Evolutionary conservation across 2,113 vertebrate species (phyloP).

Genomic region (Lepus timidus): DNA sequence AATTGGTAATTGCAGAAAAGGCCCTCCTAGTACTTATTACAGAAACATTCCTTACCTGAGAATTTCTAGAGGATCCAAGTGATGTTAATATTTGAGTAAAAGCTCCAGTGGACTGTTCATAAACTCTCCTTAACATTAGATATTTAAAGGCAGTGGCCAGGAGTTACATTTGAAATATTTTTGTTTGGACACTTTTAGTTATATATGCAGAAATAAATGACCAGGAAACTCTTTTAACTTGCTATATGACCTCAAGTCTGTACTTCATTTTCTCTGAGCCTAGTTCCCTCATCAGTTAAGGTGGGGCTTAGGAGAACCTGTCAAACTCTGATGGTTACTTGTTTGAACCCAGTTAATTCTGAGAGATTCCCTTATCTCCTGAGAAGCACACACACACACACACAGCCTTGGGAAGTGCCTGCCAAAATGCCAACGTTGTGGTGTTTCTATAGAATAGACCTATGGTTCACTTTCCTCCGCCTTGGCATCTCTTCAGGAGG

Average conservation of each 20-base stretch:
- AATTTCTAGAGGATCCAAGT: slow-evolving; percentile 5
- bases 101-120: not conserved
- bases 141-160: not conserved
- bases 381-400: not conserved
- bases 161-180: not conserved
- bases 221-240: not conserved
- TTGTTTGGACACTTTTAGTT: not conserved
- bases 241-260: not conserved
- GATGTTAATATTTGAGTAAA: not conserved
- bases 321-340: not conserved
- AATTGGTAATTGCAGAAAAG: not conserved
- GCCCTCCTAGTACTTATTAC: not conserved
- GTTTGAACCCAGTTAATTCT: not conserved
- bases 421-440: not conserved
- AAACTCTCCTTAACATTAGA: not conserved
- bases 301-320: not conserved
- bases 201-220: not conserved
- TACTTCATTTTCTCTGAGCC: not conserved
- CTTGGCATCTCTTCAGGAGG: not conserved
- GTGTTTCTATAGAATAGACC: not conserved
- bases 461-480: not conserved
- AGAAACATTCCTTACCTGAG: not conserved
- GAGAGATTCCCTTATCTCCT: not conserved
- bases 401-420: not conserved
- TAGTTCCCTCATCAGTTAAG: not conserved